These are phyloP conservation scores for Hippocampus barbouri DNA, from an alignment of 2,113 vertebrate genomes.

Conservation along the genomic window DNA sequence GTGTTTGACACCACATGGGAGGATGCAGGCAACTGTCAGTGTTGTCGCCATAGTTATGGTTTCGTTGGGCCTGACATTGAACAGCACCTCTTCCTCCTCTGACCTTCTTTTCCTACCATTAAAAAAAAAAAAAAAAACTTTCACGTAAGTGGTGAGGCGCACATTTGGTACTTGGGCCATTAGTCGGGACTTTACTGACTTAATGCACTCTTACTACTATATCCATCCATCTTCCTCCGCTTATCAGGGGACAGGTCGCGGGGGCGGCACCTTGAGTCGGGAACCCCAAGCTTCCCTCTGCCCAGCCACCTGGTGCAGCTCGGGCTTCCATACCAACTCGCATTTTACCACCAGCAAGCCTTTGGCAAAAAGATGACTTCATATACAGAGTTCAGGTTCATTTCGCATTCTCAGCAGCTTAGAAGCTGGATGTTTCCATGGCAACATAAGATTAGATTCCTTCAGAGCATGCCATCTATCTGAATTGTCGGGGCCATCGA, in stretches of 20 bases:
- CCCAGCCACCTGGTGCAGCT: too few relatives aligned
- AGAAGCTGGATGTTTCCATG: constrained; percentile 47
- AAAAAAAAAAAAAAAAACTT: not conserved
- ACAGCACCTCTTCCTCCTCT: too few relatives aligned
- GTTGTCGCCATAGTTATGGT: too few relatives aligned
- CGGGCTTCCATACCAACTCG: constrained; percentile 2
- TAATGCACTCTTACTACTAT: not conserved
- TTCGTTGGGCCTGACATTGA: too few relatives aligned
- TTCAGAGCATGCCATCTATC: constrained; percentile 1
- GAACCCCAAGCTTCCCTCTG: too few relatives aligned
- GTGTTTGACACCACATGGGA: too few relatives aligned
- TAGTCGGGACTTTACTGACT: not conserved
- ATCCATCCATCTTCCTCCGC: too few relatives aligned
- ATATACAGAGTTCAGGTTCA: not conserved
- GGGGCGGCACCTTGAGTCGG: too few relatives aligned
- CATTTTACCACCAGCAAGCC: constrained; percentile 13
- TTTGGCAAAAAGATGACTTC: not conserved
- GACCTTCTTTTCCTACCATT: too few relatives aligned
- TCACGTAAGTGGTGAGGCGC: not conserved
- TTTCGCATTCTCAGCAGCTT: not conserved
- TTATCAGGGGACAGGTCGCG: too few relatives aligned
- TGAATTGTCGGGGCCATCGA: constrained; percentile 14
- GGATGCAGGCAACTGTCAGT: too few relatives aligned
- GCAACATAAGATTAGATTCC: constrained; percentile 43
- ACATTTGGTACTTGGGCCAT: not conserved